Percentiles rank a stretch among this genome's conserved stretches.
Conservation (phyloP, 2,113 vertebrate genomes). For the Neolamprologus ventralis region DNA sequence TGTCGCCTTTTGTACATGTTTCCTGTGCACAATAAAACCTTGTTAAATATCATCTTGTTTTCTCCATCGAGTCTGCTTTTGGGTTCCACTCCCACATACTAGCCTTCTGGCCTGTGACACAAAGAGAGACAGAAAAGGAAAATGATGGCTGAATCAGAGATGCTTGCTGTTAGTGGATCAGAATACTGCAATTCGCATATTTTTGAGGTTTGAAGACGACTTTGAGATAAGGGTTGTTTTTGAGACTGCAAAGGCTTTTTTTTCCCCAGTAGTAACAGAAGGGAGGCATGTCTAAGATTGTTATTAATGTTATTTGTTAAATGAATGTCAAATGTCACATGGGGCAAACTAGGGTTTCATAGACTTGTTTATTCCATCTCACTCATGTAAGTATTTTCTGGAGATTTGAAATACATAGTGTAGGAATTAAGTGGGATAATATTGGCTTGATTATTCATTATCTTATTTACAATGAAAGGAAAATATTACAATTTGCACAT, state of each 20-base stretch:
- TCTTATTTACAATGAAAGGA: not conserved
- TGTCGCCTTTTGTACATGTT: not conserved
- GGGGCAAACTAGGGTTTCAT: not conserved
- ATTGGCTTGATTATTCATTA: not conserved
- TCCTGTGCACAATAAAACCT: not conserved
- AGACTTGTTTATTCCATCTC: not conserved
- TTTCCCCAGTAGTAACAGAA: rapidly evolving
- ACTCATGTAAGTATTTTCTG: not conserved
- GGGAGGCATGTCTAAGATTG: not conserved
- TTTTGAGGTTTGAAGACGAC: not conserved
- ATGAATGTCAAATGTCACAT: not conserved
- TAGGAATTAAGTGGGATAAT: not conserved
- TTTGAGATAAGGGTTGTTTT: not conserved
- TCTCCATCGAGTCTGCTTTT: not conserved
- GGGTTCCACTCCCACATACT: not conserved
- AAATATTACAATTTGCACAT: not conserved
- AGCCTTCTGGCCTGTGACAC: not conserved
- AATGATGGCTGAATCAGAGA: not conserved
- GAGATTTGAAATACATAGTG: not conserved
- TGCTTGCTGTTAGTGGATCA: not conserved
- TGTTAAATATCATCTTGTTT: not conserved
- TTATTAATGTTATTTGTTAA: not conserved
- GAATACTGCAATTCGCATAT: not conserved
- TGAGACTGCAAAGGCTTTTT: not conserved
- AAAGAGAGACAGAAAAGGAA: not conserved